Conservation (phyloP, 2,113 vertebrate genomes). For the Tichodroma muraria region DNA sequence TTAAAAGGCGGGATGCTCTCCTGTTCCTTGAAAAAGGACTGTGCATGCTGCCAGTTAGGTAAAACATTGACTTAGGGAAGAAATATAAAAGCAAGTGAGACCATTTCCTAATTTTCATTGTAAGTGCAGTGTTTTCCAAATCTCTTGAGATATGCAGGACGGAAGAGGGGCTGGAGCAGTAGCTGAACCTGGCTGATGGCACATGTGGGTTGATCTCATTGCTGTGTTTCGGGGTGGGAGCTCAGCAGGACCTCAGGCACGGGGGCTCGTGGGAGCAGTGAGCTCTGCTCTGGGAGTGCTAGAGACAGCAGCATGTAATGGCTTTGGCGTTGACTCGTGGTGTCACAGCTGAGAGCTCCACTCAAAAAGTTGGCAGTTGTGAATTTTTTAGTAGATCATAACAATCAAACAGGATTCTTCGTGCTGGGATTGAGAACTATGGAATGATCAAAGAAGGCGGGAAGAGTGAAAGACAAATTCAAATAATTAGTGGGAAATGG, state of each 20-base stretch:
- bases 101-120: background rate
- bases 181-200: background rate
- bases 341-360: background rate
- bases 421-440: background rate
- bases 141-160: too few species aligned
- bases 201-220: background rate
- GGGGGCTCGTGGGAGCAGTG: rapidly evolving
- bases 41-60: background rate
- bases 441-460: slow-evolving; percentile 28
- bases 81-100: background rate
- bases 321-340: background rate
- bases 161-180: background rate
- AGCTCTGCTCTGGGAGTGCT: background rate
- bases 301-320: background rate
- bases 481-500: background rate
- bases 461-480: slow-evolving; percentile 18
- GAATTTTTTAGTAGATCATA: slow-evolving; percentile 26
- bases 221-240: background rate
- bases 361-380: background rate
- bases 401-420: background rate
- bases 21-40: background rate
- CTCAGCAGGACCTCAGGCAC: background rate
- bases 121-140: too few species aligned
- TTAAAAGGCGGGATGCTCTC: background rate
- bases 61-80: background rate